Conservation (phyloP, 2,888 invertebrate genomes). For the Sphaeridia pumilis region DNA sequence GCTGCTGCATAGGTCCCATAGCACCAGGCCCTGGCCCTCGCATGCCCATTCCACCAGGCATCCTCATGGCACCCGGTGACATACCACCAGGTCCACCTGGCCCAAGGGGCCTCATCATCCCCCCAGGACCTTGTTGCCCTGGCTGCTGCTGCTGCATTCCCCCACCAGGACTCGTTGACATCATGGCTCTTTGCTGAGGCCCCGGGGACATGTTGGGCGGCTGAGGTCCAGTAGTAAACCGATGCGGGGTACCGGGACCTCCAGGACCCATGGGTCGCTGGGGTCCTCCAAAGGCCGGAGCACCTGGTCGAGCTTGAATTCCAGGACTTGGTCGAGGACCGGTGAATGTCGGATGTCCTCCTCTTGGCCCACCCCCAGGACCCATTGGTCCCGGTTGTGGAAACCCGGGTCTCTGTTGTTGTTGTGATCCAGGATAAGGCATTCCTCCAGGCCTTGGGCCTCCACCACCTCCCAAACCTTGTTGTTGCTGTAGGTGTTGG, state of each 20-base stretch:
- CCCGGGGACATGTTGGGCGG: constrained; percentile 23
- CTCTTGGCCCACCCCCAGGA: constrained; percentile 29
- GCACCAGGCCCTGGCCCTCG: constrained; percentile 11
- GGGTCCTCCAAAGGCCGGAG: constrained; percentile 34
- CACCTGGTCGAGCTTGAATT: constrained; percentile 28
- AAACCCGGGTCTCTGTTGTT: not conserved
- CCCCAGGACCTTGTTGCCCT: constrained; percentile 8
- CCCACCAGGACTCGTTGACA: constrained; percentile 2
- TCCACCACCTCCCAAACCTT: constrained; percentile 21
- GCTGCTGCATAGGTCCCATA: constrained; percentile 3
- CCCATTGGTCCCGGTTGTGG: constrained; percentile 25
- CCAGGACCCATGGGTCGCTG: constrained; percentile 29
- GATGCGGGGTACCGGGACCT: constrained; percentile 33
- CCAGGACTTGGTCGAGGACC: constrained; percentile 35
- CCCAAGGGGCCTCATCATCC: constrained; percentile 3
- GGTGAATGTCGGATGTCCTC: constrained; percentile 31
- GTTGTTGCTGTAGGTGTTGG: constrained; percentile 19
- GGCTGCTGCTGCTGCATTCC: constrained; percentile 13
- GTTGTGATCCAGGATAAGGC: constrained; percentile 19
- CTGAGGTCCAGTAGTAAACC: constrained; percentile 35
- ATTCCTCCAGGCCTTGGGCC: constrained; percentile 17
- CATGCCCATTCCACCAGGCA: constrained; percentile 11
- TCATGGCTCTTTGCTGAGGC: constrained; percentile 17
- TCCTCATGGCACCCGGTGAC: constrained; percentile 19
- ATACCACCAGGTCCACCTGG: constrained; percentile 19